Conservation (phyloP, 2,113 vertebrate genomes). For the Zosterops pallidus region DNA sequence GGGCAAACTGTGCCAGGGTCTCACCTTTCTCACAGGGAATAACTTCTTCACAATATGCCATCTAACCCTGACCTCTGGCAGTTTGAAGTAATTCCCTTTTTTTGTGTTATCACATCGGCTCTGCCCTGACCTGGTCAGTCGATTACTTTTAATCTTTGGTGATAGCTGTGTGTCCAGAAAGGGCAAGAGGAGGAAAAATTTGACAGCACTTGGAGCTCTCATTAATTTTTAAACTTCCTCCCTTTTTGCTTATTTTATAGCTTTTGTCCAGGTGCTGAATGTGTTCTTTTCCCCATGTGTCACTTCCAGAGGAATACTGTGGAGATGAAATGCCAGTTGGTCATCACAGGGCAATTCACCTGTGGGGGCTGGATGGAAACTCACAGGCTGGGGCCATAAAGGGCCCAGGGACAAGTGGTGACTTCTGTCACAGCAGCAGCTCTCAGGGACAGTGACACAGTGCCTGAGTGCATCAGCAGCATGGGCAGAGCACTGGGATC, state of each 20-base stretch:
- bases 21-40: neutral
- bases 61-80: neutral
- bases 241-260: conserved; percentile 31
- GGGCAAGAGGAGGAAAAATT: neutral
- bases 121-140: neutral
- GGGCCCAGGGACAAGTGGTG: neutral
- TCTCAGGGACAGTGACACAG: neutral
- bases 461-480: neutral
- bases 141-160: neutral
- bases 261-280: conserved; percentile 21
- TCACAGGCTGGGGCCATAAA: neutral
- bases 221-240: conserved; percentile 68
- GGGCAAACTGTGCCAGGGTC: neutral
- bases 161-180: neutral
- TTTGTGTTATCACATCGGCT: neutral
- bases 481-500: neutral
- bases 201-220: neutral
- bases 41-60: neutral
- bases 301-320: neutral
- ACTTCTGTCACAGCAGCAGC: neutral
- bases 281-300: neutral
- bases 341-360: neutral
- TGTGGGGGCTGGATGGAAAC: neutral
- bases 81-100: neutral
- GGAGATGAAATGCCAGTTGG: neutral